Conservation (phyloP, 2,888 invertebrate species). For the Cephus pulcher region DNA sequence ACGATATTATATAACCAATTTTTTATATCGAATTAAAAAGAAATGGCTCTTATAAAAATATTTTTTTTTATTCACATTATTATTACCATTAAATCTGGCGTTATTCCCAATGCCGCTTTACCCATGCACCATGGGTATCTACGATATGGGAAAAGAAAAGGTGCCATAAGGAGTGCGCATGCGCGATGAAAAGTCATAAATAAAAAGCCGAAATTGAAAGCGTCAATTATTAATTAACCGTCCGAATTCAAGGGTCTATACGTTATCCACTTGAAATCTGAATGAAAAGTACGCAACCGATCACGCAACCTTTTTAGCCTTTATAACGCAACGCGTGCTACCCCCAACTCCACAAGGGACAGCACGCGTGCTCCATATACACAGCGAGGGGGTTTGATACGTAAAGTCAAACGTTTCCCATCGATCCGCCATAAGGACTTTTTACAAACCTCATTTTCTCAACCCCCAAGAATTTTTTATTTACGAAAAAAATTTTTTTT, state of each 20-base stretch:
- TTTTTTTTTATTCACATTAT: too few relatives aligned
- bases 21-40: too few relatives aligned
- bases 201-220: constrained; percentile 18
- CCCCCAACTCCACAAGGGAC: neutral
- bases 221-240: constrained; percentile 58
- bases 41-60: too few relatives aligned
- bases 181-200: too few relatives aligned
- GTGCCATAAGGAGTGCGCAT: too few relatives aligned
- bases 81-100: too few relatives aligned
- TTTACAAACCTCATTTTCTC: neutral
- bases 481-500: too few relatives aligned
- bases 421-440: neutral
- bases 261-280: constrained; percentile 51
- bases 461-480: too few relatives aligned
- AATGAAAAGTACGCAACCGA: constrained; percentile 23
- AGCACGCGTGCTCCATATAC: neutral
- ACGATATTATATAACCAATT: too few relatives aligned
- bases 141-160: too few relatives aligned
- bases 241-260: constrained; percentile 35
- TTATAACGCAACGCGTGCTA: neutral
- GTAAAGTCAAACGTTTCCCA: constrained; percentile 1
- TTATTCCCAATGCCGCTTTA: too few relatives aligned
- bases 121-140: too few relatives aligned
- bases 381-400: neutral
- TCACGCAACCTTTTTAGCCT: constrained; percentile 21